These are phyloP conservation scores for Anthrax anthrax DNA, from an alignment of 2,888 invertebrate species.

Conservation along the genomic window DNA sequence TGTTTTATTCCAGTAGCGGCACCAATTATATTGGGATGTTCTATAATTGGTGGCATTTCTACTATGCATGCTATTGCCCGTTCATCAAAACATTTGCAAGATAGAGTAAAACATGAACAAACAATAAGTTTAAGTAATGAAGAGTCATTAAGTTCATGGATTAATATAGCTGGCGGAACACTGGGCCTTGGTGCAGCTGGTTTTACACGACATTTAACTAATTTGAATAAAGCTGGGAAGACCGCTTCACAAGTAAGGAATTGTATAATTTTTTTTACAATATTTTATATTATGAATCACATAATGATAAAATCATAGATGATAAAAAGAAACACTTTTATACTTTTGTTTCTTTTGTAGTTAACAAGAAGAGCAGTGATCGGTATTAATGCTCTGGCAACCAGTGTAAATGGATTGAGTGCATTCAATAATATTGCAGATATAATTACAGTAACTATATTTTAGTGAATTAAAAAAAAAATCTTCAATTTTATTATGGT, in stretches of 20 bases:
- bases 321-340: not conserved
- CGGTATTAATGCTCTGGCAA: not conserved
- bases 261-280: too few species aligned
- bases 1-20: not conserved
- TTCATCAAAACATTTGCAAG: not conserved
- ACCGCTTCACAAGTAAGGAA: not conserved
- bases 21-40: too few species aligned
- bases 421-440: not conserved
- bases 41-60: not conserved
- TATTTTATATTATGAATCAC: not conserved
- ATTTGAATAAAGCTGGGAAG: not conserved
- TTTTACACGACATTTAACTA: not conserved
- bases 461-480: too few species aligned
- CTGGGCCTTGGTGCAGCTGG: not conserved
- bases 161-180: not conserved
- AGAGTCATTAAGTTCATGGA: not conserved
- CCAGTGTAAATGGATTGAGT: not conserved
- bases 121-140: not conserved
- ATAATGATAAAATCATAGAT: too few species aligned
- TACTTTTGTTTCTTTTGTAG: not conserved
- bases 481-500: constrained; percentile 7
- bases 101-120: not conserved
- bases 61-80: not conserved
- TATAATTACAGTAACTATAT: not conserved
- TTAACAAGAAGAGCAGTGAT: not conserved